Evolutionary conservation across 2,797 vertebrate species (phyloP), one percentile per base, ranked within the genome.

Genomic region (Ispidina lecontei): DNA sequence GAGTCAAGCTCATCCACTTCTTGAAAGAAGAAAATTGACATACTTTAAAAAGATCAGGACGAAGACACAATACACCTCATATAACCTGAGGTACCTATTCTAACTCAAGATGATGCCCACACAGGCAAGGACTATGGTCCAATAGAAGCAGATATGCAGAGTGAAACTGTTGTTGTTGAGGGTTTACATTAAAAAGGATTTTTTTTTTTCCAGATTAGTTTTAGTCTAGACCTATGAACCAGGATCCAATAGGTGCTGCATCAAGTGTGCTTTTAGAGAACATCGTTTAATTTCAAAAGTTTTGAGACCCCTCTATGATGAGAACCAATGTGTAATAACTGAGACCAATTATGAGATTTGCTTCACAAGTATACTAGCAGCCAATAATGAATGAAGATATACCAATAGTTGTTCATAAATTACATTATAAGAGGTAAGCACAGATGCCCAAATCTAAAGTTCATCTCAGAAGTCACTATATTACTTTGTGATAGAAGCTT

Each of bases 281-380:
- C 2, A 43, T 26, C 5, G 46, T 65, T 44, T 9, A n/a, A 3
- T 64, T 33, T 52, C 15, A 83, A 90, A 80, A 4, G 0, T n/a
- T 54, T 47, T 68, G 31, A 62, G 6, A 43, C 1, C 1, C 3
- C 4, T 76, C 7, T 2, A 0, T 56, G n/a, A 28, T 51, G 5
- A 74, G 46, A 62, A 64, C 6, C 6, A 26, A 17, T 1, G 2
- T 62, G 9, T 10, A 72, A 23, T 56, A 56, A 54, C 4, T 29
- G 23, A 3, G 17, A n/a, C 2, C 10, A 84, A 8, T n/a, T 10
- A 55, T 14, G 16, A 63, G 3, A 33, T 33, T 54, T 46, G 35
- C 17, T 62, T 74, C 22, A 52, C 64, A 74, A 88, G 5, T 54
- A 14, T 1, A 1, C 3, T 46, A 9, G 64, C 39, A 72, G 4